Base-by-base conservation (phyloP, 2,888 invertebrate species). In the Elysia crispata region DNA sequence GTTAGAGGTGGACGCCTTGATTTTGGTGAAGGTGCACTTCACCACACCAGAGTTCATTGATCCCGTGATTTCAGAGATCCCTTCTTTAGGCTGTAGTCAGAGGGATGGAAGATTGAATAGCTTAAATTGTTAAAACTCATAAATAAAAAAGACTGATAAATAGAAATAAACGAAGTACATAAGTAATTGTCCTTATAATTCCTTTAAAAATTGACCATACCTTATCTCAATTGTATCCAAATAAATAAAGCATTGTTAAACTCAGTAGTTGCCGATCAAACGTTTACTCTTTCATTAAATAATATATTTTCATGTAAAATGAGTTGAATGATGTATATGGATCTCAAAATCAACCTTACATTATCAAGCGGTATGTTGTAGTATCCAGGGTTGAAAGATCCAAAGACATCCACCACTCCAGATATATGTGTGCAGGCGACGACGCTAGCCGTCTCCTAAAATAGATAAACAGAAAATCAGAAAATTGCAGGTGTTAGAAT, bases 371-470 rank as follows among this genome's bases (percentile, higher is more conserved):
- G 77, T 11, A 1, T 6, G n/a, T 76, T 81, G 49, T 15, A 41
- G 23, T 54, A 18, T 54, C 25, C 66, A 28, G 31, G 15, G n/a
- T 81, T 81, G 67, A 30, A 66, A 1, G 81, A 76, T 18, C 49
- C 50, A 28, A 23, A 60, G 0, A 23, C 79, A 1, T 28, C 57
- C 1, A 41, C 30, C 1, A 11, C 57, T 1, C 33, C 60, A 13
- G 75, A 73, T 18, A 81, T 31, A 8, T 31, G 8, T 1, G 77
- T 79, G 69, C 86, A 86, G 13, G 83, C 84, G n/a, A 81, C 57
- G 1, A 86, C 86, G 77, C 86, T 86, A 79, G 85, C 86, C 15
- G 74, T 77, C 1, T 81, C 81, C 86, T 86, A 83, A 30, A 79
- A 80, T 20, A n/a, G n/a, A n/a, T n/a, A n/a, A n/a, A n/a, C n/a